phyloP scores from a whole-genome alignment of 2,888 invertebrate genomes.

The Taenaris catops region DNA sequence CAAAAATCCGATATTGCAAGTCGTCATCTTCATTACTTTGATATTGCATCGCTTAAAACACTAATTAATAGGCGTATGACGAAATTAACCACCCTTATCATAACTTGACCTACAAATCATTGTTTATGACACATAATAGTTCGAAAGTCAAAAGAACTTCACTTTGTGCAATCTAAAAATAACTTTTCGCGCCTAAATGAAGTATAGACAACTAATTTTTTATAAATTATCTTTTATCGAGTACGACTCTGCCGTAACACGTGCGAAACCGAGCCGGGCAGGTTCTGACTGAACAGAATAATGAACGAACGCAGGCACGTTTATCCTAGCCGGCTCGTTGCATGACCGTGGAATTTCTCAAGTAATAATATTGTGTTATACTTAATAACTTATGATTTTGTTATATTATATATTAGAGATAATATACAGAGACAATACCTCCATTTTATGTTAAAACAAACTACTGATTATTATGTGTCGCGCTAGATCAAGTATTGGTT shows the following conservation, averaged over 20 bases:
- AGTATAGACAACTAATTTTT: slow-evolving; percentile 26
- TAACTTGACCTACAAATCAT: slow-evolving; percentile 62
- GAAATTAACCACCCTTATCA: slow-evolving; percentile 63
- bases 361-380: too few relatives aligned
- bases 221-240: too few relatives aligned
- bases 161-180: slow-evolving; percentile 6
- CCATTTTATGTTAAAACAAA: too few relatives aligned
- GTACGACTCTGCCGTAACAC: slow-evolving; percentile 46
- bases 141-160: slow-evolving; percentile 13
- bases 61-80: slow-evolving; percentile 46
- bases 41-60: slow-evolving; percentile 75
- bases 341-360: slow-evolving; percentile 40
- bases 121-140: slow-evolving; percentile 35
- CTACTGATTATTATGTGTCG: too few relatives aligned
- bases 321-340: slow-evolving; percentile 34
- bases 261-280: slow-evolving; percentile 64
- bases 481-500: too few relatives aligned
- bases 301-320: slow-evolving; percentile 37
- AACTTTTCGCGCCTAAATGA: slow-evolving; percentile 29
- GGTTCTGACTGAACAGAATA: slow-evolving; percentile 32
- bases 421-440: too few relatives aligned
- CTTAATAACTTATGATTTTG: too few relatives aligned
- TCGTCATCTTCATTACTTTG: slow-evolving; percentile 73
- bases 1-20: slow-evolving; percentile 76
- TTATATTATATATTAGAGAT: too few relatives aligned